Base-by-base conservation (phyloP, 2,113 vertebrate species). In the Chauna torquata region DNA sequence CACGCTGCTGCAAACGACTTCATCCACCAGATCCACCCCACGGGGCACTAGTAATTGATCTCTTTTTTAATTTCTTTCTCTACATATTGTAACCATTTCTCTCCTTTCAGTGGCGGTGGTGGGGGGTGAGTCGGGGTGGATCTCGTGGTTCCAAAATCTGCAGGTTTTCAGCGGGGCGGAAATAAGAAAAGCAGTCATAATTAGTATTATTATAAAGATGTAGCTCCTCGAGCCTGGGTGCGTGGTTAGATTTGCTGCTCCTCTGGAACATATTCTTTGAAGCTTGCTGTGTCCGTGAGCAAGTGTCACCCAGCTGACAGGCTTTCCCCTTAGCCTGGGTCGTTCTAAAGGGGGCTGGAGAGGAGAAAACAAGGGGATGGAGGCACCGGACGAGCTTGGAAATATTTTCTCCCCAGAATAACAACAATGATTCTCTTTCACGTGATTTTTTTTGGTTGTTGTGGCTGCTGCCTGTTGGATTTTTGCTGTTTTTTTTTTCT, bases 301-400 rank as follows among this genome's bases (percentile, higher is more conserved):
- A 82, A 96, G 95, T 95, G 96, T 97, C 96, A 95, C 84, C 92
- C 94, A 80, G 84, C 79, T 96, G 95, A 96, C 90, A 86, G 80
- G 61, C 62, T 86, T 75, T 77, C 64, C 70, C 89, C 75, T 71
- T 20, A 42, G 54, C 84, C 70, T 4, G 85, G 76, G 71, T 88
- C 85, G n/a, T 82, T 62, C 62, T 82, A 79, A 85, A 88, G 50
- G 93, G 86, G 77, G 71, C 22, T 74, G 85, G 90, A 88, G 84
- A 91, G 87, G 82, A 8, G 47, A 92, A 86, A 77, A 70, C 13
- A 16, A 88, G 40, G 78, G 70, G 94, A 85, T 18, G 88, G 80
- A 96, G 55, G 47, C 65, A 8, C 82, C 15, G 91, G 64, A 9
- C 32, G 80, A 71, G 42, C 80, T 3, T 24, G 27, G 84, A 75